Percentiles rank a stretch among this genome's conserved stretches.
Evolutionary conservation across 2,888 invertebrate species (phyloP).

Genomic region (Sinopyrophorus schimmeli): DNA sequence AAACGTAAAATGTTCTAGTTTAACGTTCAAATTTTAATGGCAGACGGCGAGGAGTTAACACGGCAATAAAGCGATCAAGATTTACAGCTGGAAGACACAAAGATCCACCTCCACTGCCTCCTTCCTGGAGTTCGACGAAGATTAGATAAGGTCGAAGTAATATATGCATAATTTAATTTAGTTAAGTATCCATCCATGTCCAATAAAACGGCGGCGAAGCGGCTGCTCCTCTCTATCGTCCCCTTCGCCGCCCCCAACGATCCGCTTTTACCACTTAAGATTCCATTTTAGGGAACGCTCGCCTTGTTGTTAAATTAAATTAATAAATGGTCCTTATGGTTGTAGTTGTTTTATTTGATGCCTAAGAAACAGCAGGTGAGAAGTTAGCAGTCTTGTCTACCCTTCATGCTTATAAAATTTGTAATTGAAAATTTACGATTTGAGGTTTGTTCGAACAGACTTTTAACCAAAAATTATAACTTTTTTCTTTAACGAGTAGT

Average conservation of each 20-base stretch:
- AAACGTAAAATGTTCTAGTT: constrained; percentile 9
- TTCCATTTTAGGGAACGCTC: constrained; percentile 27
- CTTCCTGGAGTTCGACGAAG: no score
- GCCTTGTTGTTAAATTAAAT: constrained; percentile 34
- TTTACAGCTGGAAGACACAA: constrained; percentile 22
- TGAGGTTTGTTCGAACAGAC: no score
- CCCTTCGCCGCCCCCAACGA: constrained; percentile 3
- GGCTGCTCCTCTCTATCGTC: constrained; percentile 6
- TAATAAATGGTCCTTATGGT: constrained; percentile 36
- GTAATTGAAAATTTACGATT: no score
- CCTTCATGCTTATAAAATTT: no score
- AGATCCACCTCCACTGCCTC: constrained; percentile 18
- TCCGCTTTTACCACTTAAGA: constrained; percentile 18
- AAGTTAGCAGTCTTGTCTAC: no score
- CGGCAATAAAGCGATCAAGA: constrained; percentile 26
- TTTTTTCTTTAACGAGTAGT: no score
- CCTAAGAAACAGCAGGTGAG: no score
- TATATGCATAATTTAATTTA: constrained; percentile 34
- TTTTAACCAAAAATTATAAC: no score
- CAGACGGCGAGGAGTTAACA: constrained; percentile 16
- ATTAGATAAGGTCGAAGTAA: constrained; percentile 27
- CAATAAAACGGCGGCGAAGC: constrained; percentile 24
- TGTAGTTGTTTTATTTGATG: constrained; percentile 34
- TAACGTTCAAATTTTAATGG: constrained; percentile 19
- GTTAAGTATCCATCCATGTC: constrained; percentile 30